Percentiles rank a stretch among this genome's conserved stretches.
phyloP scores from a whole-genome alignment of 2,888 invertebrate genomes.

The Craniophora ligustri region DNA sequence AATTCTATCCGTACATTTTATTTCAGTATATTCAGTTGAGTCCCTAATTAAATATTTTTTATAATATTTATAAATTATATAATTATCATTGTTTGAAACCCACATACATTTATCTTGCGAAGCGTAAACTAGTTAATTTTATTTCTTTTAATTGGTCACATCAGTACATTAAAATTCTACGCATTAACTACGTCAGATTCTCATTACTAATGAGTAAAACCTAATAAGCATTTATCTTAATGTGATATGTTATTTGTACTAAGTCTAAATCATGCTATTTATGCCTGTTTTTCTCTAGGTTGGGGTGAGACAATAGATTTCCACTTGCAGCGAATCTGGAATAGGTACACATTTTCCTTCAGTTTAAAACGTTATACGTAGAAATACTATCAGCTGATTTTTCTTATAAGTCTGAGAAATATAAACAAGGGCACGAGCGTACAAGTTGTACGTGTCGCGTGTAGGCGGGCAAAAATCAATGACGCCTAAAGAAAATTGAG shows the following conservation, averaged over 20 bases:
- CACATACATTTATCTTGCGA: conserved; percentile 30
- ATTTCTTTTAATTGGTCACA: conserved; percentile 28
- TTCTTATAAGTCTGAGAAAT: conserved; percentile 11
- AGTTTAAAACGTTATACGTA: background rate
- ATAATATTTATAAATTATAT: conserved; percentile 46
- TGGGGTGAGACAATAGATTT: too few relatives aligned
- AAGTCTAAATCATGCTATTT: too few relatives aligned
- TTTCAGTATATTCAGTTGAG: conserved; percentile 29
- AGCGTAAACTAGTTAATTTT: conserved; percentile 28
- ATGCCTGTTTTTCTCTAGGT: too few relatives aligned
- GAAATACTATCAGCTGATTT: conserved; percentile 33
- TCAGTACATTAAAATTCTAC: background rate
- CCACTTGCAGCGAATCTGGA: too few relatives aligned
- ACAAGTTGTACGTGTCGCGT: conserved; percentile 30
- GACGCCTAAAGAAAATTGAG: conserved; percentile 60
- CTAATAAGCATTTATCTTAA: background rate
- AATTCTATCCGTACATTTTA: background rate
- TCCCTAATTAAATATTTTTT: conserved; percentile 26
- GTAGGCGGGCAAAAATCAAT: conserved; percentile 54
- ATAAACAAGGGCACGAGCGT: conserved; percentile 34
- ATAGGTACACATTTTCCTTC: too few relatives aligned
- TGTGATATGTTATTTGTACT: too few relatives aligned
- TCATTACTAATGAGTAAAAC: background rate
- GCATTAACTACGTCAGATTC: background rate
- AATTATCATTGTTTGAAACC: conserved; percentile 28